Evolutionary conservation across 2,113 vertebrate species (phyloP), one percentile per base, ranked within the genome.

Genomic region (Cheilinus undulatus): DNA sequence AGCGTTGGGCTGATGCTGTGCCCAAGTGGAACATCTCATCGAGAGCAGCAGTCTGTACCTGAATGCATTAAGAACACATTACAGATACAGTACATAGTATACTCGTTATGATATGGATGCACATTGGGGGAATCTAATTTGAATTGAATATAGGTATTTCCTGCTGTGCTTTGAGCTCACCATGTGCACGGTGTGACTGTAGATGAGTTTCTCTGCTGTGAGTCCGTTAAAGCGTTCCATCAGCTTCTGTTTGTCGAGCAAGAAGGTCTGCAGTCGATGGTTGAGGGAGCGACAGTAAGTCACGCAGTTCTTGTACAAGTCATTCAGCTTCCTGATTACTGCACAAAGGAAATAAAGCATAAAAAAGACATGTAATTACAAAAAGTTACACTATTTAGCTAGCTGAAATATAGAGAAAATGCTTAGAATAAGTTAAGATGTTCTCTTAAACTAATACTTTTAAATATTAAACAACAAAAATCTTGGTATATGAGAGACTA

Each of bases 11-110:
- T 0, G 95, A 96, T 61, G 95, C 93, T 46, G 94, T 92, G 10
- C 93, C 93, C 59, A 91, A 93, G 76, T 96, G 95, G 82, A 98
- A 98, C 96, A 98, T 97, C 92, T 98, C 96, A 50, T 98, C 97
- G 71, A 98, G 88, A 8, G 97, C 97, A 0, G 97, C 95, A 10
- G 96, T 92, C 80, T 97, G 96, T 7, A 98, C 96, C 97, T 98
- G 84, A 5, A 32, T 2, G 26, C 32, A 56, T 30, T 27, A 12
- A 67, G 0, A 42, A 49, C 9, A 70, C 65, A 38, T 11, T 15
- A 15, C 4, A 38, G 36, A 38, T 38, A 80, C 3, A 42, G 34
- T 36, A 12, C 34, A 10, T 12, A 4, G 9, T n/a, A n/a, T n/a
- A n/a, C n/a, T 4, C 2, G 34, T 7, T 15, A 26, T 53, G 15